Base-by-base conservation (phyloP, 2,888 invertebrate genomes). In the Thecocarcelia acutangulata region DNA sequence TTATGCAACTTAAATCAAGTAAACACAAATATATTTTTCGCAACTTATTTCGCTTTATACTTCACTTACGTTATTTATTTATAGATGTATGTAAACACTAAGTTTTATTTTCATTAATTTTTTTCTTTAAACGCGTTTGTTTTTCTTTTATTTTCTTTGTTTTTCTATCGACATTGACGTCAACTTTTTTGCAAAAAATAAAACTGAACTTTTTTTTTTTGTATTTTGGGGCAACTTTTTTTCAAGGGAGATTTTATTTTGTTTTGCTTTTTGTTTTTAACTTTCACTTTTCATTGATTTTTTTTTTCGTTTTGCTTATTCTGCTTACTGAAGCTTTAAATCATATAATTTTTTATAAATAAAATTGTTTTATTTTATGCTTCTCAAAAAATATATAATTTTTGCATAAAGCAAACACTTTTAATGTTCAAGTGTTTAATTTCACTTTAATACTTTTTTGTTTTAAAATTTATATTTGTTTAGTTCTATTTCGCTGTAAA, bases 251-350 rank as follows among this genome's bases (percentile, higher is more conserved):
- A 44, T 17, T 42, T 70, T 33, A 5, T 54, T 63, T 52, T 58
- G 42, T 74, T 70, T 50, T 52, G 15, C 21, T 42, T 68, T 68
- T 75, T 68, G 66, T 79, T 81, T 80, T 76, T 61, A 66, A 77
- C 76, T 83, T 80, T 83, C 64, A 72, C 77, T 80, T 76, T 77
- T 76, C 52, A 69, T 80, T 69, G 58, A 83, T 76, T 80, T 83
- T 75, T 61, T 63, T 80, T 61, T 50, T 2, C 3, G 42, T n/a
- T 42, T n/a, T 44, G n/a, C 9, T 54, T 33, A 33, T 33, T 33
- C 33, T 33, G 33, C 33, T 33, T 33, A 9, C 8, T 33, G 33
- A 33, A 33, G 9, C 5, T 3, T 46, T 40, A 12, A 28, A 44
- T 28, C 15, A 59, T 19, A 44, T 56, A 42, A n/a, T 54, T 44